Conservation (phyloP, 2,797 vertebrate species). For the Podargus strigoides region DNA sequence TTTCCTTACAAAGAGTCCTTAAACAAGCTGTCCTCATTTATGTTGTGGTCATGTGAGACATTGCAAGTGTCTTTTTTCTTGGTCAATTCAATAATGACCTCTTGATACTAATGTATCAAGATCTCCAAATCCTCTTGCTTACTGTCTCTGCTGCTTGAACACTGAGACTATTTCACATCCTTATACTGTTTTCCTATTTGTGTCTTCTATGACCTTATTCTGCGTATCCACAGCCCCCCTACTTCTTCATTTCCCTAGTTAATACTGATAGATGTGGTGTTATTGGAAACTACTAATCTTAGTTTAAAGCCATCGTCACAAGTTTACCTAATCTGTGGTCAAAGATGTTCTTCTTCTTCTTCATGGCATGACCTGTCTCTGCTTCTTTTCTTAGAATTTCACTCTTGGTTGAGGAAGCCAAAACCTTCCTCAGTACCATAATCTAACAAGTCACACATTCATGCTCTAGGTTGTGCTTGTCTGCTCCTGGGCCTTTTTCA, state of each 20-base stretch:
- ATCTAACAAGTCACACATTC: neutral
- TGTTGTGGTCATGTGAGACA: neutral
- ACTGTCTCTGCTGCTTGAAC: neutral
- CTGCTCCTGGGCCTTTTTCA: neutral
- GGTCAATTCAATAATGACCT: neutral
- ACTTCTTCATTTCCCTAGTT: neutral
- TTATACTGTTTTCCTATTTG: neutral
- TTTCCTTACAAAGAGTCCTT: neutral
- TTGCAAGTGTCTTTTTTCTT: neutral
- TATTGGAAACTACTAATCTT: neutral
- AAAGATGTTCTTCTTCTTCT: neutral
- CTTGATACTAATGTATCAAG: neutral
- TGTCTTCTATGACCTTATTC: neutral
- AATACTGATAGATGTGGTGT: neutral
- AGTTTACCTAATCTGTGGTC: neutral
- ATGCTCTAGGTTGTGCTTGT: neutral
- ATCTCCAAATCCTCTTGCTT: neutral
- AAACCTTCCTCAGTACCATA: neutral
- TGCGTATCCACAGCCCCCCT: neutral
- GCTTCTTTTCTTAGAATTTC: neutral
- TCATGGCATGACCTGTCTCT: neutral
- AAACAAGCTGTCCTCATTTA: neutral
- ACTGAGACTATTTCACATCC: neutral
- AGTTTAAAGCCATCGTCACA: neutral
- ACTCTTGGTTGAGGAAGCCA: neutral